These are phyloP conservation scores for Mesocentrotus franciscanus DNA, from an alignment of 53 echinoderm and acorn worm genomes.

Conservation along the genomic window DNA sequence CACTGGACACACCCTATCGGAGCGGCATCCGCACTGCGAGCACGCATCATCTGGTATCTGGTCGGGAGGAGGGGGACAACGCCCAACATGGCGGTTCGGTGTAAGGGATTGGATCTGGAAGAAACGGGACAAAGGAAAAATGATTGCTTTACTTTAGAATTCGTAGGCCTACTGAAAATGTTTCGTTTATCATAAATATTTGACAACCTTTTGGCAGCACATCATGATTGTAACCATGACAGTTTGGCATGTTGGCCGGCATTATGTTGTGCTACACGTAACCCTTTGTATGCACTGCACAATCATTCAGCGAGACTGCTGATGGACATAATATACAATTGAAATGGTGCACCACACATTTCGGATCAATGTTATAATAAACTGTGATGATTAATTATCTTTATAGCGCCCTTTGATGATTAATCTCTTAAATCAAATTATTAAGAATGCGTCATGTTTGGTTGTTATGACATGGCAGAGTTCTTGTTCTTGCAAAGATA, in stretches of 20 bases:
- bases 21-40: conserved; percentile 73
- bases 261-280: no score
- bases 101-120: conserved; percentile 42
- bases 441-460: background rate
- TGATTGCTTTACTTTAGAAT: background rate
- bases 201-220: background rate
- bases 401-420: no score
- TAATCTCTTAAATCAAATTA: no score
- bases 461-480: background rate
- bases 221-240: background rate
- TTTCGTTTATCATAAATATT: background rate
- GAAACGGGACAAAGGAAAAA: background rate
- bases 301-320: no score
- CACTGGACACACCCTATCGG: conserved; percentile 74
- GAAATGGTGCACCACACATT: no score
- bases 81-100: conserved; percentile 64
- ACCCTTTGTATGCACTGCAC: no score
- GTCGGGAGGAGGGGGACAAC: conserved; percentile 69
- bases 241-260: no score
- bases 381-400: no score
- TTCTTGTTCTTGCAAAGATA: background rate
- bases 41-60: conserved; percentile 74
- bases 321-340: no score
- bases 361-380: no score
- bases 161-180: background rate